Evolutionary conservation across 2,888 invertebrate genomes (phyloP).

Genomic region (Phrixothrix hirtus): DNA sequence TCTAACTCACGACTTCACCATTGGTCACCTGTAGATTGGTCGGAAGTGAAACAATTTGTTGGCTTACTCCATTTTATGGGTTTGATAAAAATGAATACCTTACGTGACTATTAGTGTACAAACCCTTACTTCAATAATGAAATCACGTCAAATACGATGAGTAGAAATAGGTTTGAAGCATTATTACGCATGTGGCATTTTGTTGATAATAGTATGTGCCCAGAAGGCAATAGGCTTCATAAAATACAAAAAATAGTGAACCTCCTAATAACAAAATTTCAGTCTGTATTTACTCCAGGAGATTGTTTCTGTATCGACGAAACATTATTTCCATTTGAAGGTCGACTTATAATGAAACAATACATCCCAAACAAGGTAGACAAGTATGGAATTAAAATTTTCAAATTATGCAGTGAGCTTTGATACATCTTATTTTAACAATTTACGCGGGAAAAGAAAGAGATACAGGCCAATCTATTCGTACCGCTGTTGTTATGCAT

Average conservation of each 20-base stretch:
- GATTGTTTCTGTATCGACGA: not conserved
- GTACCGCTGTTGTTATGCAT: constrained; percentile 21
- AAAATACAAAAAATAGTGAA: constrained; percentile 24
- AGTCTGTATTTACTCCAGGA: not conserved
- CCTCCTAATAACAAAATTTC: constrained; percentile 7
- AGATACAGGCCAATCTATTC: constrained; percentile 3
- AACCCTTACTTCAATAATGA: too few relatives aligned
- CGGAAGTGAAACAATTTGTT: too few relatives aligned
- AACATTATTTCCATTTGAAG: not conserved
- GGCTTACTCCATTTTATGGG: too few relatives aligned
- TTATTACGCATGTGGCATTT: too few relatives aligned
- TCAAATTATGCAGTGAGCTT: not conserved
- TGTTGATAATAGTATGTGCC: too few relatives aligned
- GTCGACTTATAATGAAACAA: not conserved
- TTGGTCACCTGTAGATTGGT: too few relatives aligned
- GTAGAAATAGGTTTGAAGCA: too few relatives aligned
- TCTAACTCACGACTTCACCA: too few relatives aligned
- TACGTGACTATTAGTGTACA: too few relatives aligned
- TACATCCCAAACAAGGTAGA: not conserved
- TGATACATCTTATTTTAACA: constrained; percentile 12
- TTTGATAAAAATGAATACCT: too few relatives aligned
- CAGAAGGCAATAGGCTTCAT: constrained; percentile 12
- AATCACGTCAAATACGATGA: too few relatives aligned
- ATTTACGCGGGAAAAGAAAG: not conserved
- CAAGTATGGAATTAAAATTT: not conserved